phyloP scores from a whole-genome alignment of 2,113 vertebrate species.

The Leuciscus idus region DNA sequence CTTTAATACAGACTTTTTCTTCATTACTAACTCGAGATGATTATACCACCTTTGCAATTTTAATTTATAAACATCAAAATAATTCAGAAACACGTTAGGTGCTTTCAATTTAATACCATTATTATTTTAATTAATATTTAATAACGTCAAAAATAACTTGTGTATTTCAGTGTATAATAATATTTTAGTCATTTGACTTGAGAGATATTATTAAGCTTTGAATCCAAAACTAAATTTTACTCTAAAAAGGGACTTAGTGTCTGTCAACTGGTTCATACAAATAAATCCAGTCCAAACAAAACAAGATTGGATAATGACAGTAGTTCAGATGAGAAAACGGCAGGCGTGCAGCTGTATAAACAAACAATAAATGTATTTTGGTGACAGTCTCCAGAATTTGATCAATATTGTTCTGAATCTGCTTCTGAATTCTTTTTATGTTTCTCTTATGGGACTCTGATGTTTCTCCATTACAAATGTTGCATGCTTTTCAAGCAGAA shows the following conservation, averaged over 20 bases:
- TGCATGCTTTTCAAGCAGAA: constrained; percentile 14
- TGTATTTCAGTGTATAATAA: neutral
- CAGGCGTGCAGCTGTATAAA: neutral
- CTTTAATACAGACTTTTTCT: neutral
- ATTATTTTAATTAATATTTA: neutral
- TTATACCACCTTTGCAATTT: neutral
- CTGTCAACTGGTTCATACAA: neutral
- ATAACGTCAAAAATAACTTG: neutral
- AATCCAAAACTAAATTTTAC: neutral
- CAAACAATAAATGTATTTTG: constrained; percentile 37
- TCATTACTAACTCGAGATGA: neutral
- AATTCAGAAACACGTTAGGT: neutral
- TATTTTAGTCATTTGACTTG: neutral
- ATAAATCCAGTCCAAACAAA: neutral
- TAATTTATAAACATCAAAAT: neutral
- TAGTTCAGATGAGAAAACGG: neutral
- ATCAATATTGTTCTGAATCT: constrained; percentile 24
- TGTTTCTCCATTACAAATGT: constrained; percentile 44
- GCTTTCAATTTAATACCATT: neutral
- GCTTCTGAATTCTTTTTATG: neutral
- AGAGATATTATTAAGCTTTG: neutral
- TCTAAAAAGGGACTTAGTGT: neutral
- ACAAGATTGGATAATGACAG: neutral
- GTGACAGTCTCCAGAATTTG: constrained; percentile 11
- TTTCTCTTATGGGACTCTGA: neutral